Percentiles rank a stretch among this genome's conserved stretches.
These are phyloP conservation scores for Idaea straminata DNA, from an alignment of 2,888 invertebrate species.

Conservation along the genomic window DNA sequence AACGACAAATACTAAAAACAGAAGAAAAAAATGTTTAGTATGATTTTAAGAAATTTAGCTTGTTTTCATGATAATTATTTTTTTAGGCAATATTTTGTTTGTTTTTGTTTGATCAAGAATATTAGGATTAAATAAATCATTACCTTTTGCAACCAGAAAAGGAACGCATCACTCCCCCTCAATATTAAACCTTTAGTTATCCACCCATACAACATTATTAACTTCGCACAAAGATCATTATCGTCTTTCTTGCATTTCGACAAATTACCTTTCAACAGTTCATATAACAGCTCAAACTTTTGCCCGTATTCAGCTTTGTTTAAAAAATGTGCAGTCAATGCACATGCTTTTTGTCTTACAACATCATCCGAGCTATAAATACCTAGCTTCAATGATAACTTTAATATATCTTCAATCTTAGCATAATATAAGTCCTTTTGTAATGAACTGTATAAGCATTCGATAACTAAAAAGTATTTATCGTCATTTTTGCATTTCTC, in stretches of 20 bases:
- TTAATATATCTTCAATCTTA: constrained; percentile 55
- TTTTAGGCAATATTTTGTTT: no score
- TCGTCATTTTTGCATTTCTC: constrained; percentile 49
- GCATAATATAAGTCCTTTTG: constrained; percentile 56
- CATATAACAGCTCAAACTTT: constrained; percentile 63
- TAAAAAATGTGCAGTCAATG: constrained; percentile 78
- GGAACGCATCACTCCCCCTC: constrained; percentile 60
- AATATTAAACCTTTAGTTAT: constrained; percentile 62
- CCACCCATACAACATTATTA: constrained; percentile 67
- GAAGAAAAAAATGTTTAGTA: no score
- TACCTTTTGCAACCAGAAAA: constrained; percentile 70
- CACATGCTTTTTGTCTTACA: constrained; percentile 64
- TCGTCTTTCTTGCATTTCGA: constrained; percentile 41
- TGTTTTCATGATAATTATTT: no score
- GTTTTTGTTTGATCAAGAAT: no score
- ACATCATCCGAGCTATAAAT: constrained; percentile 50
- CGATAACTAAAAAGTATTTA: constrained; percentile 61
- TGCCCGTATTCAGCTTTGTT: constrained; percentile 77
- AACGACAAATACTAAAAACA: no score
- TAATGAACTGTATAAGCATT: constrained; percentile 75
- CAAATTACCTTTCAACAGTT: constrained; percentile 49
- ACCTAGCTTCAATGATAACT: constrained; percentile 53
- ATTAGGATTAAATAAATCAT: constrained; percentile 14
- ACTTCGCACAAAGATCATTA: constrained; percentile 41
- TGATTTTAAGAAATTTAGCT: no score